Evolutionary conservation across 2,797 vertebrate species (phyloP).

Genomic region (Argentina silus): DNA sequence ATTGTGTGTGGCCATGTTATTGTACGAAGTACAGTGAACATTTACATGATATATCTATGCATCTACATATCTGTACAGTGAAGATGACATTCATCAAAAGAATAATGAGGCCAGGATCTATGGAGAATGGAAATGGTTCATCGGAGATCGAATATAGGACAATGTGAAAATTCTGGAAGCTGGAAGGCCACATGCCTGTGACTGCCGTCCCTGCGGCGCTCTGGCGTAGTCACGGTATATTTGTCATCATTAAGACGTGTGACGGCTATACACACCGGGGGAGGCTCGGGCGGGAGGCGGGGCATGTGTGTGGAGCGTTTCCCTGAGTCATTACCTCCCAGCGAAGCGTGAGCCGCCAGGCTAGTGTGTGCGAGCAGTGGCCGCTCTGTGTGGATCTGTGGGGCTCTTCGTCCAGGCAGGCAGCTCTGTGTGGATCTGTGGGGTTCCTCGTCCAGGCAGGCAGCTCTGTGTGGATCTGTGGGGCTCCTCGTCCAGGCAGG

Average conservation of each 20-base stretch:
- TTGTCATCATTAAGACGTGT: slow-evolving; percentile 56
- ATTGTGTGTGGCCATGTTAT: neutral
- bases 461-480: slow-evolving; percentile 31
- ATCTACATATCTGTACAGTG: no score
- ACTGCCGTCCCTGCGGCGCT: slow-evolving; percentile 33
- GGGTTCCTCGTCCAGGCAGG: no score
- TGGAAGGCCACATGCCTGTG: neutral
- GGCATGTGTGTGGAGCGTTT: slow-evolving; percentile 45
- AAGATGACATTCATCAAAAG: no score
- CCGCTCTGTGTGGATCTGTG: no score
- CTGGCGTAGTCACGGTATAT: slow-evolving; percentile 37
- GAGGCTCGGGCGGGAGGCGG: slow-evolving; percentile 17
- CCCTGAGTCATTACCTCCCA: slow-evolving; percentile 64
- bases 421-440: no score
- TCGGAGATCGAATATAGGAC: neutral
- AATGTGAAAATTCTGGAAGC: neutral
- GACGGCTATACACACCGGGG: slow-evolving; percentile 32
- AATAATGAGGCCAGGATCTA: neutral
- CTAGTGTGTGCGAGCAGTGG: slow-evolving; percentile 36
- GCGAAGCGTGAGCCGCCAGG: no score
- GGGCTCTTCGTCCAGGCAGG: no score
- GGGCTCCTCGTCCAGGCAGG: slow-evolving; percentile 39
- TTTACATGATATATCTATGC: neutral
- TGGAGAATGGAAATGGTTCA: neutral
- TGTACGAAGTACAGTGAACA: neutral